Percentiles rank a stretch among this genome's conserved stretches.
phyloP scores from a whole-genome alignment of 2,797 vertebrate species.

The Pelobates cultripes region DNA sequence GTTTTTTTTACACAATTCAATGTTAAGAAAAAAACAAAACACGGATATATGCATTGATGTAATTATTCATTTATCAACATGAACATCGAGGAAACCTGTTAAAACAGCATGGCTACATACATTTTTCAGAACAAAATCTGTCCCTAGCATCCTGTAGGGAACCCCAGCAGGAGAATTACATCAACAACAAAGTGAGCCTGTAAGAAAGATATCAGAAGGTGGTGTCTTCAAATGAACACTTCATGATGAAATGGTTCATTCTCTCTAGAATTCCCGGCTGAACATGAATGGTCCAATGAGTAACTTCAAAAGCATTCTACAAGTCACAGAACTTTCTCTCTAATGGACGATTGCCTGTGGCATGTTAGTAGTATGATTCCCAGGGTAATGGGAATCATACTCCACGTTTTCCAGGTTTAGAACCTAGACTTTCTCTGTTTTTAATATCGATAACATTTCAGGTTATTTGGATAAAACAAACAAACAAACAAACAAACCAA shows the following conservation, averaged over 20 bases:
- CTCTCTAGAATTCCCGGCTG: not conserved
- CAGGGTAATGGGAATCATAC: too few species aligned
- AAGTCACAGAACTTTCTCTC: not conserved
- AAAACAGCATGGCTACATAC: slow-evolving; percentile 52
- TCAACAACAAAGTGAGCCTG: slow-evolving; percentile 12
- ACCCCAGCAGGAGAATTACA: slow-evolving; percentile 54
- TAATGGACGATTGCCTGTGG: too few species aligned
- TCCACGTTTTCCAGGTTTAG: too few species aligned
- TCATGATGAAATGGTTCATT: not conserved
- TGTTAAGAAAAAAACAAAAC: not conserved
- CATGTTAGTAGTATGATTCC: not conserved
- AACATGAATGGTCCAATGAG: too few species aligned
- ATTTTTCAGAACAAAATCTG: slow-evolving; percentile 57
- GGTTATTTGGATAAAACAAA: too few species aligned
- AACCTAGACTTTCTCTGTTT: too few species aligned
- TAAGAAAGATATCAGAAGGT: not conserved
- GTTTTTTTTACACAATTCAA: not conserved
- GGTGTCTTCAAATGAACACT: not conserved
- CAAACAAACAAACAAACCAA: too few species aligned
- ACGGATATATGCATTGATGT: not conserved
- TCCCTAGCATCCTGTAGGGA: slow-evolving; percentile 32
- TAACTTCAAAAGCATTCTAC: not conserved
- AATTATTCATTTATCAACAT: slow-evolving; percentile 62
- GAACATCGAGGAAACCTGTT: slow-evolving; percentile 57
- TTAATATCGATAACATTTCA: too few species aligned